phyloP scores from a whole-genome alignment of 1,140 invertebrate species.

The Eumaeus atala region DNA sequence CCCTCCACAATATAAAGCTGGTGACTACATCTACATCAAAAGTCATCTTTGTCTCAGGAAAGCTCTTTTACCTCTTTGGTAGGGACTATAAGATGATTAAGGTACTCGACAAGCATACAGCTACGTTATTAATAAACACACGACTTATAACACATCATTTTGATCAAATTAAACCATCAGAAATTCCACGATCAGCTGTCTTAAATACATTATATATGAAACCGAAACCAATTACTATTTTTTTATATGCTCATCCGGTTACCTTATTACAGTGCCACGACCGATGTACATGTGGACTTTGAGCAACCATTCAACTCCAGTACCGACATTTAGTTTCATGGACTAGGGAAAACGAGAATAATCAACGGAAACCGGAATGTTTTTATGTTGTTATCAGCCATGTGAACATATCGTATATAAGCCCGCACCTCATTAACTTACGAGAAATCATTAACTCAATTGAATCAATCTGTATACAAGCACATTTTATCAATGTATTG shows the following conservation, averaged over 20 bases:
- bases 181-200: neutral
- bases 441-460: neutral
- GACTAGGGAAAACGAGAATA: conserved; percentile 3
- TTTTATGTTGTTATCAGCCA: too few species aligned
- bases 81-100: conserved; percentile 16
- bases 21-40: conserved; percentile 14
- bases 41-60: conserved; percentile 14
- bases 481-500: conserved; percentile 4
- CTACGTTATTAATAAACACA: conserved; percentile 19
- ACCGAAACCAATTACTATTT: neutral
- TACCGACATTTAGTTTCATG: conserved; percentile 4
- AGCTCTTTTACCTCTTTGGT: conserved; percentile 12
- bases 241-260: neutral
- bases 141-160: conserved; percentile 16
- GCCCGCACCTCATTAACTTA: neutral
- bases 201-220: neutral
- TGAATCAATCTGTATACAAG: neutral
- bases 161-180: conserved; percentile 11
- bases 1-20: conserved; percentile 13
- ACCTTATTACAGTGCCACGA: neutral
- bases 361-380: neutral
- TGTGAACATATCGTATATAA: neutral
- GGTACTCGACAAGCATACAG: conserved; percentile 4
- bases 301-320: neutral
- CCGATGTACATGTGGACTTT: neutral